Percentiles rank a stretch among this genome's conserved stretches.
These are phyloP conservation scores for Bilobella aurantiaca DNA, from an alignment of 1,140 invertebrate genomes.

Conservation along the genomic window DNA sequence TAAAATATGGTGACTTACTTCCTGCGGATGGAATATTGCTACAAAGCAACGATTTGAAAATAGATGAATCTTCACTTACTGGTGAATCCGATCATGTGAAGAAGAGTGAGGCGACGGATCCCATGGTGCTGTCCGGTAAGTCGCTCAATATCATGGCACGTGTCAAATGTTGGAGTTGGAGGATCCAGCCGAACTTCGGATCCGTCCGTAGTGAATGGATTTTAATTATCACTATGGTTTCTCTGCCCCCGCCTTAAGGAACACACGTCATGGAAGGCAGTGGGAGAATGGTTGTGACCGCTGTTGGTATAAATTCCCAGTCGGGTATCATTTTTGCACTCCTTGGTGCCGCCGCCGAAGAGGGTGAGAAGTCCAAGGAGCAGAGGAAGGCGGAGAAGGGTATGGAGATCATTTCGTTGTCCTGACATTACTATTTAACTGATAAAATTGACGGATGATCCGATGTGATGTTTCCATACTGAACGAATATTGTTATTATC, in stretches of 20 bases:
- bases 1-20: slow-evolving; percentile 92
- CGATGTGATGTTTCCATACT: no score
- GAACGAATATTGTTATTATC: no score
- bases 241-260: slow-evolving; percentile 46
- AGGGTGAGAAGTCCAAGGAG: slow-evolving; percentile 57
- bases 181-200: no score
- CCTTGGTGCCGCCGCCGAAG: slow-evolving; percentile 85
- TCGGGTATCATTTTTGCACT: slow-evolving; percentile 99
- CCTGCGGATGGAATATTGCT: slow-evolving; percentile 96
- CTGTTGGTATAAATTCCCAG: slow-evolving; percentile 97
- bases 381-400: slow-evolving; percentile 20
- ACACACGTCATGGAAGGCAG: slow-evolving; percentile 99
- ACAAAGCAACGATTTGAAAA: slow-evolving; percentile 97
- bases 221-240: no score
- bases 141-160: no score
- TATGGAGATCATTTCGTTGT: neutral
- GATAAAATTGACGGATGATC: no score
- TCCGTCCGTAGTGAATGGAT: no score
- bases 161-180: no score
- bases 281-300: slow-evolving; percentile 96
- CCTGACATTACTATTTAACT: neutral
- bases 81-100: slow-evolving; percentile 99
- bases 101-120: slow-evolving; percentile 84
- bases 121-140: slow-evolving; percentile 88
- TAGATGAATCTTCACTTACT: slow-evolving; percentile 96